These are phyloP conservation scores for Sturnus vulgaris DNA, from an alignment of 2,113 vertebrate species.

Conservation along the genomic window DNA sequence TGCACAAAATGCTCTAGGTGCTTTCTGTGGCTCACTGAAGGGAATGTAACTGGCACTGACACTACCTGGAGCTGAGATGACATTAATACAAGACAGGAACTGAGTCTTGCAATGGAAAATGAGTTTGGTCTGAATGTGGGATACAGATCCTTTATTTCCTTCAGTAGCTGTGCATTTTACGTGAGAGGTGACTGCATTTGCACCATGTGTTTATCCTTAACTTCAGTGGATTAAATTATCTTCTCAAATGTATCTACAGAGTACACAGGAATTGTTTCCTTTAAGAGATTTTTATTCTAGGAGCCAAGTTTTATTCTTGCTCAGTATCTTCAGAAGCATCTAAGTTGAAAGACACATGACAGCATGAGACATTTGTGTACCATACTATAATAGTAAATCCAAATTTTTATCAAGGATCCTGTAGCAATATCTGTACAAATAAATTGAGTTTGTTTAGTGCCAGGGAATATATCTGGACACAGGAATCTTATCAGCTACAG, in stretches of 20 bases:
- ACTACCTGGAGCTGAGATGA: neutral
- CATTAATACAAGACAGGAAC: neutral
- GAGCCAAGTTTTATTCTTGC: neutral
- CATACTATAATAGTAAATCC: neutral
- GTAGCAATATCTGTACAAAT: neutral
- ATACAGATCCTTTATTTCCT: neutral
- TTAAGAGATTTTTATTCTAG: neutral
- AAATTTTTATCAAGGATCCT: neutral
- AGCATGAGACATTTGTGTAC: neutral
- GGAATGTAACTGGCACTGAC: conserved; percentile 11
- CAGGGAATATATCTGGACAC: neutral
- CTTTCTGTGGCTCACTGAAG: conserved; percentile 55
- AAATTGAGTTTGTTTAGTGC: neutral
- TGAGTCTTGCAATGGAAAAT: neutral
- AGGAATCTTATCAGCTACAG: neutral
- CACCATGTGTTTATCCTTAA: neutral
- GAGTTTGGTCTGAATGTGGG: neutral
- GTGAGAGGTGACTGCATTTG: neutral
- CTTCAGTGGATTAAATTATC: neutral
- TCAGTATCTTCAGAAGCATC: neutral
- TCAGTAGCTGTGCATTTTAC: neutral
- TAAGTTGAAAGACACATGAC: neutral
- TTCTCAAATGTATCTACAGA: neutral
- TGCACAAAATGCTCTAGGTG: conserved; percentile 52
- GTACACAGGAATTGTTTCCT: neutral